Conservation (phyloP, 2,888 invertebrate genomes). For the Metallyticus violacea region DNA sequence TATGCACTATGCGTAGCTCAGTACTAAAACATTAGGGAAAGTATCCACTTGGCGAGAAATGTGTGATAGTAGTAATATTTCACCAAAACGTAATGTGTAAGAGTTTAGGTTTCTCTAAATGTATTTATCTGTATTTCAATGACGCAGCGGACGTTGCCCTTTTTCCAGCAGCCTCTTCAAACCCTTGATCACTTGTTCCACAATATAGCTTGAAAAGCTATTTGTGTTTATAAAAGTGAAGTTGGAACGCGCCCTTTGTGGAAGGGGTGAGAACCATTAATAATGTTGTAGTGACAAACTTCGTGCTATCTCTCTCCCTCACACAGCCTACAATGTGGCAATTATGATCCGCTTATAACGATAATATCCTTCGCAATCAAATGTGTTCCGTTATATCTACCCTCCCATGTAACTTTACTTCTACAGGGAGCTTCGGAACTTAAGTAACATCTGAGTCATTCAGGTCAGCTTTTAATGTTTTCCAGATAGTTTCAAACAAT, state of each 20-base stretch:
- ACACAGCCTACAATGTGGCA: slow-evolving; percentile 11
- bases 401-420: too few species aligned
- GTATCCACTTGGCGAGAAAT: too few species aligned
- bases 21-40: too few species aligned
- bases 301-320: background rate
- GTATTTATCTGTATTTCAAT: too few species aligned
- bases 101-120: too few species aligned
- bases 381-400: slow-evolving; percentile 17
- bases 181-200: background rate
- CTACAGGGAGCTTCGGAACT: background rate
- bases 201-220: background rate
- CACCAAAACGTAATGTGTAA: too few species aligned
- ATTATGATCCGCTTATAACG: slow-evolving; percentile 27
- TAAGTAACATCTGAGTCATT: background rate
- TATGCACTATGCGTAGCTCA: too few species aligned
- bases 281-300: slow-evolving; percentile 7
- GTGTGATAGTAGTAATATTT: too few species aligned
- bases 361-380: slow-evolving; percentile 25
- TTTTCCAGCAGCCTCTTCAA: too few species aligned
- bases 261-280: slow-evolving; percentile 2
- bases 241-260: background rate
- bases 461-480: background rate
- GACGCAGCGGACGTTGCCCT: too few species aligned
- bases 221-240: background rate
- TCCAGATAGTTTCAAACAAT: too few species aligned